phyloP scores from a whole-genome alignment of 1,140 invertebrate genomes.

The Drosophila tristis region DNA sequence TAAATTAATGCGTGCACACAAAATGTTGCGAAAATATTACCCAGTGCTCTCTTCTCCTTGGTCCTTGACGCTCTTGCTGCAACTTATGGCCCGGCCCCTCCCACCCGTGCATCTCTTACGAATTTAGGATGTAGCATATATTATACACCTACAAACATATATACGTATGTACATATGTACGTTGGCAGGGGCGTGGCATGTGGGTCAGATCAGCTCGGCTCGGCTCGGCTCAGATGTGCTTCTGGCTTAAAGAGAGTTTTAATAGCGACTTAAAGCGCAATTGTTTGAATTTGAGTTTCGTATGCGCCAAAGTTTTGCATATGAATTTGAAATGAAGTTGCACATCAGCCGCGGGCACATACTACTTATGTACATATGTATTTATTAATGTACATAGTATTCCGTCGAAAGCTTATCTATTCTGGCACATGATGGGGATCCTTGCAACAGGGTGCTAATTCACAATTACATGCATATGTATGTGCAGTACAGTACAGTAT shows the following conservation, averaged over 20 bases:
- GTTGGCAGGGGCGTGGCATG: slow-evolving; percentile 29
- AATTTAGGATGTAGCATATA: background rate
- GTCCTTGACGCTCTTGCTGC: background rate
- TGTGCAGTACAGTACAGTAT: background rate
- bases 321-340: slow-evolving; percentile 71
- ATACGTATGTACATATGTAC: background rate
- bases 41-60: slow-evolving; percentile 9
- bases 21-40: slow-evolving; percentile 76
- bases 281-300: slow-evolving; percentile 64
- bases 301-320: slow-evolving; percentile 55
- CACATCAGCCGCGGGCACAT: slow-evolving; percentile 48
- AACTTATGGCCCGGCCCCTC: slow-evolving; percentile 11
- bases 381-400: too few species aligned
- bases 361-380: background rate
- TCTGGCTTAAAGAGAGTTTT: slow-evolving; percentile 56
- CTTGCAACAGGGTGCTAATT: slow-evolving; percentile 11
- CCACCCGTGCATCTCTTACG: background rate
- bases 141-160: too few species aligned
- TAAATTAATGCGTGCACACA: slow-evolving; percentile 79
- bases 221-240: slow-evolving; percentile 9
- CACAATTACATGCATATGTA: slow-evolving; percentile 13
- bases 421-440: slow-evolving; percentile 16
- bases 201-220: slow-evolving; percentile 43
- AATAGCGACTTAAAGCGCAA: slow-evolving; percentile 72
- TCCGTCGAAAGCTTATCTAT: slow-evolving; percentile 51